A percentile compares a stretch with the other conserved stretches of the same genome.
Conservation (phyloP, 2,797 vertebrate species). For the Chaunax sp. region DNA sequence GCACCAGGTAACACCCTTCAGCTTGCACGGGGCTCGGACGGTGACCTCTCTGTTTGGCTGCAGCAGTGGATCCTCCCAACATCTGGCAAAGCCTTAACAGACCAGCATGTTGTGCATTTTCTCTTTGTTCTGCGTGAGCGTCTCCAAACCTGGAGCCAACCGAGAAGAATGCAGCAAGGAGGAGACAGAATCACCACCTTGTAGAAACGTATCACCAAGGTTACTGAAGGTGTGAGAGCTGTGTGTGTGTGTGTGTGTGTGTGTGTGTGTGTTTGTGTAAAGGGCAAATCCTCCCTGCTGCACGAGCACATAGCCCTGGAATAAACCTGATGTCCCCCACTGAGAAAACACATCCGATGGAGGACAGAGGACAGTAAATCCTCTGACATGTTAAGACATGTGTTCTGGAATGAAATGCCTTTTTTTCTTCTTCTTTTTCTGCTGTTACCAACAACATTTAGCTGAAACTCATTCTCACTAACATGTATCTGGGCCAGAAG, state of each 20-base stretch:
- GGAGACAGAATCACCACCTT: slow-evolving; percentile 30
- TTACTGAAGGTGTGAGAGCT: slow-evolving; percentile 46
- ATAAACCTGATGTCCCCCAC: slow-evolving; percentile 53
- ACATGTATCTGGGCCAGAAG: slow-evolving; percentile 24
- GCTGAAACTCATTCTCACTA: background rate
- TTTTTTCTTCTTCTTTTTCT: slow-evolving; percentile 1
- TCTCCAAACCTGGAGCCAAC: slow-evolving; percentile 28
- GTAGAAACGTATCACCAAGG: slow-evolving; percentile 53
- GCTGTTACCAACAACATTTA: slow-evolving; percentile 11
- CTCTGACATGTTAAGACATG: slow-evolving; percentile 38
- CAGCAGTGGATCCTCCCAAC: slow-evolving; percentile 56
- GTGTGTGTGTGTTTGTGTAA: slow-evolving; percentile 36
- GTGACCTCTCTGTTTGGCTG: slow-evolving; percentile 57
- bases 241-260: slow-evolving; percentile 16
- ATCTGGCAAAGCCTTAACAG: slow-evolving; percentile 69
- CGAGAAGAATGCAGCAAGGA: slow-evolving; percentile 27
- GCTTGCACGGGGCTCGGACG: slow-evolving; percentile 67
- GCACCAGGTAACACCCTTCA: slow-evolving; percentile 71
- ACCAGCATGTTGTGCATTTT: slow-evolving; percentile 41
- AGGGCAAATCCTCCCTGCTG: slow-evolving; percentile 79
- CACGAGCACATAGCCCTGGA: slow-evolving; percentile 55
- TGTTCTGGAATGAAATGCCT: slow-evolving; percentile 22
- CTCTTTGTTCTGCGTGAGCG: slow-evolving; percentile 53
- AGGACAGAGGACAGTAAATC: slow-evolving; percentile 48
- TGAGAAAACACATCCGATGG: slow-evolving; percentile 52